A percentile compares a stretch with the other conserved stretches of the same genome.
Evolutionary conservation across 1,140 invertebrate species (phyloP).

Genomic region (Bemisia tabaci): DNA sequence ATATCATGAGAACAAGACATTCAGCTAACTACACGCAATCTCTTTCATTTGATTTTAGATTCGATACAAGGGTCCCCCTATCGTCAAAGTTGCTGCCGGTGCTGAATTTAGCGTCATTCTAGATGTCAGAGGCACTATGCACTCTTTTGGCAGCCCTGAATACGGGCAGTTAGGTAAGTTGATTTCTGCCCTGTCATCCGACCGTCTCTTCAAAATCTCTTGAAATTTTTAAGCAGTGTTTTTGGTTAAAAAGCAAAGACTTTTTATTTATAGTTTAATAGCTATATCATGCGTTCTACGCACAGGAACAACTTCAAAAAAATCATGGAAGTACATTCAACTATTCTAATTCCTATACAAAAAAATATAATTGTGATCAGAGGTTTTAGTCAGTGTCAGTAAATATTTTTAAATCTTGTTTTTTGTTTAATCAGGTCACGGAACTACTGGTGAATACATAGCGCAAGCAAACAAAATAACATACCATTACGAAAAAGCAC

Average conservation of each 20-base stretch:
- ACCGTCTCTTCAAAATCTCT: too few species aligned
- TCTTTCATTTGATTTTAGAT: too few species aligned
- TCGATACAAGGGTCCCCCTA: conserved; percentile 50
- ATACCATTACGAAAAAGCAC: conserved; percentile 69
- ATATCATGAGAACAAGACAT: too few species aligned
- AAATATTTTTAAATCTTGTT: neutral
- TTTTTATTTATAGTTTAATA: too few species aligned
- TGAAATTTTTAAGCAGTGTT: too few species aligned
- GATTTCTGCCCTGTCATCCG: neutral
- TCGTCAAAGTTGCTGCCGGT: conserved; percentile 75
- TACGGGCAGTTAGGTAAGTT: conserved; percentile 68
- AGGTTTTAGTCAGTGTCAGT: neutral
- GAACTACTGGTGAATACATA: conserved; percentile 88
- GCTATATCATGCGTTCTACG: too few species aligned
- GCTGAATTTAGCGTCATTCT: conserved; percentile 84
- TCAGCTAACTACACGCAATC: too few species aligned
- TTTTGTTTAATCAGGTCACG: conserved; percentile 52
- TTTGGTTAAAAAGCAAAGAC: too few species aligned
- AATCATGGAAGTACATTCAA: too few species aligned
- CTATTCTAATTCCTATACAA: neutral
- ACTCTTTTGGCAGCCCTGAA: conserved; percentile 84
- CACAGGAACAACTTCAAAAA: too few species aligned
- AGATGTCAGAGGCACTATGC: conserved; percentile 73
- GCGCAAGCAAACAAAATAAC: conserved; percentile 75
- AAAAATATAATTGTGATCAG: neutral